Evolutionary conservation across 2,797 vertebrate genomes (phyloP).

Genomic region (Chelonia mydas): DNA sequence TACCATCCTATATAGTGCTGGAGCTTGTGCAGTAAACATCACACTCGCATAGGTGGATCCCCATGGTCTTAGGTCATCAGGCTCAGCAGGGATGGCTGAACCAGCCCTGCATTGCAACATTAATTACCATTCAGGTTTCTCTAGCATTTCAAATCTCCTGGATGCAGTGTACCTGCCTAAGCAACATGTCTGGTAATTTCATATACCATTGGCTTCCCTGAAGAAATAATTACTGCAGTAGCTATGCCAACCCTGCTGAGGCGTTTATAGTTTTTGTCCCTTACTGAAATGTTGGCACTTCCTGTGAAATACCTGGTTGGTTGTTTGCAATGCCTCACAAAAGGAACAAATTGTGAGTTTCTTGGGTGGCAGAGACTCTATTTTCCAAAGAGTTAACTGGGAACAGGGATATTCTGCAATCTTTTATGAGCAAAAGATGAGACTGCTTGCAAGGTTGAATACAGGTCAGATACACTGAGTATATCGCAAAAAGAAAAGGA

Average conservation of each 20-base stretch:
- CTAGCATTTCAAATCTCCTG: background rate
- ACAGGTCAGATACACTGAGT: background rate
- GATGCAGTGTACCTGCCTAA: background rate
- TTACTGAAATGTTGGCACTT: background rate
- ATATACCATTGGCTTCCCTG: background rate
- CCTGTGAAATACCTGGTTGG: conserved; percentile 12
- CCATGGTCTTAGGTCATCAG: background rate
- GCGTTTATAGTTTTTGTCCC: conserved; percentile 10
- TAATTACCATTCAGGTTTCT: background rate
- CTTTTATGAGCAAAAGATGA: background rate
- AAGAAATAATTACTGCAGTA: conserved; percentile 9
- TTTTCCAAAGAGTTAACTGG: background rate
- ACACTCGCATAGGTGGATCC: background rate
- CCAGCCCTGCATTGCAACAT: accelerated
- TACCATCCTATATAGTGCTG: background rate
- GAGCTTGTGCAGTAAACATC: background rate
- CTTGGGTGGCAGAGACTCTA: conserved; percentile 10
- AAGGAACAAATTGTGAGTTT: background rate
- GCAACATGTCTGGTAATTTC: conserved; percentile 10
- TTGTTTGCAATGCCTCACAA: background rate
- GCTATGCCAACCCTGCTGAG: background rate
- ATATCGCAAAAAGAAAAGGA: background rate
- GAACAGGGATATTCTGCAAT: background rate
- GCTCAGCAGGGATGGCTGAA: background rate
- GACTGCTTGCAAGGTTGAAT: background rate